Base-by-base conservation (phyloP, 2,888 invertebrate species). In the Plutella xylostella region DNA sequence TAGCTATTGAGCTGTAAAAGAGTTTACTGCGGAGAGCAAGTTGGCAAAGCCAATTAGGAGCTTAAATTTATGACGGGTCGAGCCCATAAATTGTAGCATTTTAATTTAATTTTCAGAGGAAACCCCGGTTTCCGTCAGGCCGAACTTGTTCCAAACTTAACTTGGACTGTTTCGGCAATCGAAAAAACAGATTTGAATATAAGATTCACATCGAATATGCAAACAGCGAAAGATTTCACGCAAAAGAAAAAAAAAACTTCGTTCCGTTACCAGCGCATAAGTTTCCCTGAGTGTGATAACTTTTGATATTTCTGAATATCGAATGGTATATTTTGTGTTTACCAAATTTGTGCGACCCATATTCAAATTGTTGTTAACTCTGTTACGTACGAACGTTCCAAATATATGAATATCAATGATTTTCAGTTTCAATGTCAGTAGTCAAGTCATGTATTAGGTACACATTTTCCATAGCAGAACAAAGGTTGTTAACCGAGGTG, bases 11-110 rank as follows among this genome's bases (percentile, higher is more conserved):
- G 72, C 67, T 67, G 74, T 80, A 74, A 77, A 79, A 73, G 69
- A 69, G 70, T 80, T 78, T 75, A 79, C 68, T 68, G 65, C 60
- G 53, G 62, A 20, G 56, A 56, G 58, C 68, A 62, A 72, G 62
- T 70, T 68, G 58, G 64, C 66, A 56, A 59, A 68, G 71, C 78
- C 76, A 80, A 80, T 80, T 82, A 80, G 74, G 65, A 64, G 60
- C 61, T 57, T 51, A 66, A 78, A 80, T 79, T 80, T 80, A 80
- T 74, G 69, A 67, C 63, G 57, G 55, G 60, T 58, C 60, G 65
- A 60, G 53, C 61, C 65, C 72, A 71, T 79, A 77, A 80, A 77
- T 77, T 75, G 73, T 70, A 72, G 72, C 76, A 71, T 77, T 80
- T 78, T 79, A 79, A 80, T 77, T 79, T 75, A 72, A 76, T 68